A percentile compares a stretch with the other conserved stretches of the same genome.
Evolutionary conservation across 2,888 invertebrate species (phyloP).

Genomic region (Parasteatoda lunata): DNA sequence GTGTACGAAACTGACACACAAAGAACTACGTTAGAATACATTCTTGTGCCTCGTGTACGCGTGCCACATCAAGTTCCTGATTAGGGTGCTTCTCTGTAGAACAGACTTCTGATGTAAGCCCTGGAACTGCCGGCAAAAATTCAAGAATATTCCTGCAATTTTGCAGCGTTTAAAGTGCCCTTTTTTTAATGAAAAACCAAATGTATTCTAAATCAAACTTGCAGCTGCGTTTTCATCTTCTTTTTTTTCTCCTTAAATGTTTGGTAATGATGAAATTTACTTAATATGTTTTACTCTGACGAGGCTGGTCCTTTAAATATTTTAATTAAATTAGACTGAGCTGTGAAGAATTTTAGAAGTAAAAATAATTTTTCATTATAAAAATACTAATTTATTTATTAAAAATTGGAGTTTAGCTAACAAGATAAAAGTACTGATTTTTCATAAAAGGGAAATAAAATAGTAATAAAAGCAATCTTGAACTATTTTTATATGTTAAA

Average conservation of each 20-base stretch:
- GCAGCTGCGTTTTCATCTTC: not conserved
- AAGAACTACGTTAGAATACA: not conserved
- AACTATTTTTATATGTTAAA: no score
- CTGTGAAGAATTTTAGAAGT: no score
- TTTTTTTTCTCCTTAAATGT: not conserved
- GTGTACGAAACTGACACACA: not conserved
- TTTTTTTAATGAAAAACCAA: not conserved
- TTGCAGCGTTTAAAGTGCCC: not conserved
- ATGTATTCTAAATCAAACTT: not conserved
- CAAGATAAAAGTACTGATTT: no score
- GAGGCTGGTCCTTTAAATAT: no score
- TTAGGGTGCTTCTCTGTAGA: conserved; percentile 18
- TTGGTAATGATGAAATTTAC: not conserved
- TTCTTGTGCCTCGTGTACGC: conserved; percentile 29
- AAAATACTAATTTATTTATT: no score
- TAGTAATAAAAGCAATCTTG: no score
- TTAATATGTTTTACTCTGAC: no score
- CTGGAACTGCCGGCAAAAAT: not conserved
- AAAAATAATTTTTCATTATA: no score
- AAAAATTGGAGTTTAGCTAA: no score
- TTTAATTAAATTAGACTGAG: no score
- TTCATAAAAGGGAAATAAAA: no score
- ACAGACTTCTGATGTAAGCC: not conserved
- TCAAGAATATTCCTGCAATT: not conserved
- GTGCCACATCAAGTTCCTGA: conserved; percentile 46